These are phyloP conservation scores for Tethea ocularis DNA, from an alignment of 2,888 invertebrate species.

Conservation along the genomic window DNA sequence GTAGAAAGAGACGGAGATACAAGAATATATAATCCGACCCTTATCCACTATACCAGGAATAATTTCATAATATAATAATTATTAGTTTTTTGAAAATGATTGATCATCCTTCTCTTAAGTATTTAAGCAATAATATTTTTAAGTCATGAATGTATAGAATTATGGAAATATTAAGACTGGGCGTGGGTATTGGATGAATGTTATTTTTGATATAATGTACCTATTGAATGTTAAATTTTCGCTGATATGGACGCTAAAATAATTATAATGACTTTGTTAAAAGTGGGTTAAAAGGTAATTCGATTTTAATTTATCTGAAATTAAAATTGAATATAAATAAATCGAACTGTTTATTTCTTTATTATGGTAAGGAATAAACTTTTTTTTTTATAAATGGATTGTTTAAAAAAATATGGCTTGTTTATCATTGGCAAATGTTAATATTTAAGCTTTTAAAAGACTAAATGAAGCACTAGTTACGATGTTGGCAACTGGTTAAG, in stretches of 20 bases:
- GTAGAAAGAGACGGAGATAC: no score
- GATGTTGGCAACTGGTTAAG: background rate
- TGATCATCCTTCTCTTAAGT: background rate
- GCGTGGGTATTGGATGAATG: constrained; percentile 1
- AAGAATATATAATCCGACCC: no score
- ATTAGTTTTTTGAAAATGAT: background rate
- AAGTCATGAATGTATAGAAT: background rate
- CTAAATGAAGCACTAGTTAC: background rate
- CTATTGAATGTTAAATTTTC: constrained; percentile 1
- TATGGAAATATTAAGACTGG: constrained; percentile 6
- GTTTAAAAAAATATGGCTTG: background rate
- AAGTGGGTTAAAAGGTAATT: background rate
- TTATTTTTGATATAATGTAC: constrained; percentile 6
- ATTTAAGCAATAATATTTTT: background rate
- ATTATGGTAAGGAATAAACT: background rate
- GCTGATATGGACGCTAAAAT: background rate
- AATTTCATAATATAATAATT: no score
- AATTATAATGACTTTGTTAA: background rate
- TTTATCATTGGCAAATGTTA: background rate
- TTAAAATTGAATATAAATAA: background rate
- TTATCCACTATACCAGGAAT: no score
- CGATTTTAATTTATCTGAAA: background rate
- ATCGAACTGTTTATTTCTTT: background rate
- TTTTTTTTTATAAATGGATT: background rate
- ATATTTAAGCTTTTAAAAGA: background rate